phyloP scores from a whole-genome alignment of 2,888 invertebrate species.

The Drosophila longiperda region DNA sequence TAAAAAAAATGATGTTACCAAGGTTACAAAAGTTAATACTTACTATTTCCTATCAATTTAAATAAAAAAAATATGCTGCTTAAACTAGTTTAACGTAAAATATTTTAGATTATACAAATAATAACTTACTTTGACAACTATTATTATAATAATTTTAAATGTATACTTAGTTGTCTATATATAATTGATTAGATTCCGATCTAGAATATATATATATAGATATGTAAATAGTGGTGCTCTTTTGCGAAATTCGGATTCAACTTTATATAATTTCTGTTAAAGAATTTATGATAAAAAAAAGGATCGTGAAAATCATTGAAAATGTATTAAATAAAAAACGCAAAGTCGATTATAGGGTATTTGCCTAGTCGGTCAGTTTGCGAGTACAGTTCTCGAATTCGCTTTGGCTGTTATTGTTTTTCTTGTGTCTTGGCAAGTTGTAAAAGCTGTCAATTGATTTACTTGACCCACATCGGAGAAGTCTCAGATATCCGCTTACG shows the following conservation, averaged over 20 bases:
- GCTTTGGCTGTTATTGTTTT: slow-evolving; percentile 6
- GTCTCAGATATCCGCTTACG: slow-evolving; percentile 4
- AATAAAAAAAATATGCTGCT: fast-evolving
- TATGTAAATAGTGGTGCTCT: too few relatives aligned
- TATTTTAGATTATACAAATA: too few relatives aligned
- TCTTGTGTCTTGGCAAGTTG: slow-evolving; percentile 29
- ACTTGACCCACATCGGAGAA: slow-evolving; percentile 69
- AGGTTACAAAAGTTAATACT: neutral
- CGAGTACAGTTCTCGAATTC: neutral
- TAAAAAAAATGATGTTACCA: too few relatives aligned
- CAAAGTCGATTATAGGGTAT: neutral
- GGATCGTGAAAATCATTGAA: neutral
- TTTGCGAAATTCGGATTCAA: neutral
- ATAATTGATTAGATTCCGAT: too few relatives aligned
- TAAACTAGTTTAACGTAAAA: neutral
- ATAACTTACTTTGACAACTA: neutral
- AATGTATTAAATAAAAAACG: neutral
- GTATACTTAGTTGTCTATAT: too few relatives aligned
- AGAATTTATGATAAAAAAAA: neutral
- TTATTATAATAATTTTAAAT: neutral
- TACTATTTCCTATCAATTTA: neutral
- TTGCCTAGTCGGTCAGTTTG: neutral
- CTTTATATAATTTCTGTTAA: fast-evolving
- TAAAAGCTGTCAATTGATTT: slow-evolving; percentile 74
- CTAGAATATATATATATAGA: neutral